Evolutionary conservation across 2,888 invertebrate species (phyloP).

Genomic region (Leptinotarsa juncta): DNA sequence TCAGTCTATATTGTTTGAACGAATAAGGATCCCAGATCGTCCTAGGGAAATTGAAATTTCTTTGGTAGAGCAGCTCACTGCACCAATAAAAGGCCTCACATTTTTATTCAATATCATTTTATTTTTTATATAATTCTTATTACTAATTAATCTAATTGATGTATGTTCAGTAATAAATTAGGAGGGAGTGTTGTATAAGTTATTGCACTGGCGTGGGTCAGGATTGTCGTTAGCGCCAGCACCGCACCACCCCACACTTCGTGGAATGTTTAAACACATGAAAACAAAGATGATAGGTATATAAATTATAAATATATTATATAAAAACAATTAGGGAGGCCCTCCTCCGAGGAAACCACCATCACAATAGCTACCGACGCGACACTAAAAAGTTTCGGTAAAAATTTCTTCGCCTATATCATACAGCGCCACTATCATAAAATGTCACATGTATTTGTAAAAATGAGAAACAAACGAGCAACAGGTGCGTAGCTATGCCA

Average conservation of each 20-base stretch:
- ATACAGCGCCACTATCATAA: conserved; percentile 61
- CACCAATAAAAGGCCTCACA: background rate
- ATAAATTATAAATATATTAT: conserved; percentile 66
- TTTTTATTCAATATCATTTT: conserved; percentile 34
- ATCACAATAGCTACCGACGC: conserved; percentile 65
- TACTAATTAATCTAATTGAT: conserved; percentile 60
- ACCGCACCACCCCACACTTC: conserved; percentile 61
- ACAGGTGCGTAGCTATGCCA: conserved; percentile 62
- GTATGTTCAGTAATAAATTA: conserved; percentile 62
- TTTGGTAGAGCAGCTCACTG: background rate
- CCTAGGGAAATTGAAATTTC: background rate
- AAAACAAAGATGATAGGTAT: conserved; percentile 62
- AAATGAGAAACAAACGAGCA: conserved; percentile 54
- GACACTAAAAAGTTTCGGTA: conserved; percentile 62
- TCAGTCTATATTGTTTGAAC: too few species aligned
- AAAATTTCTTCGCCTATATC: conserved; percentile 59
- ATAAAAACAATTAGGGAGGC: conserved; percentile 63
- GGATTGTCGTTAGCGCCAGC: conserved; percentile 64
- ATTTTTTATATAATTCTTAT: conserved; percentile 63
- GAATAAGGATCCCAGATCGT: background rate
- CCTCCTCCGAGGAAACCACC: conserved; percentile 53
- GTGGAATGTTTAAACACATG: conserved; percentile 62
- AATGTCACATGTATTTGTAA: conserved; percentile 50
- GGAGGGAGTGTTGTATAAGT: conserved; percentile 63
- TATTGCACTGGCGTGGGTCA: conserved; percentile 65